Evolutionary conservation across 2,797 vertebrate species (phyloP), one percentile per base, ranked within the genome.

Genomic region (Rhadinocentrus ornatus): DNA sequence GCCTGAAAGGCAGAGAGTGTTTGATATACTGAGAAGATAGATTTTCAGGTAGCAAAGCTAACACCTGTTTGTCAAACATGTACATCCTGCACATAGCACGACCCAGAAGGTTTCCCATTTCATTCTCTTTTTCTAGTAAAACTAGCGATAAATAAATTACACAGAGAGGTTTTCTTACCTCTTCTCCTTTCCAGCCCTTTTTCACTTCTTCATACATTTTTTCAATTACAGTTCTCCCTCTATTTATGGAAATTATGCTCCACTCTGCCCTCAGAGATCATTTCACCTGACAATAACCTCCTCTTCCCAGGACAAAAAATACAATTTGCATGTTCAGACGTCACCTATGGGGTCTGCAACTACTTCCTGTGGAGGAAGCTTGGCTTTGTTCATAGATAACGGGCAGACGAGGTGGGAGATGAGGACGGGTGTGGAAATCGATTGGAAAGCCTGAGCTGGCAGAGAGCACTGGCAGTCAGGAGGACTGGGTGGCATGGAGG

Each of bases 391-490:
- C 63, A 34, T 31, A 62, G 32, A 37, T 63, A 70, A 68, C 37
- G 69, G 66, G 71, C 56, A 62, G 56, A 16, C 31, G 61, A 68
- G 74, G 53, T 56, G 39, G 59, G 32, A 72, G 85, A 77, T 26
- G 73, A 81, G 39, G 71, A 66, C 68, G 32, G 73, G 67, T 32
- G 71, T 52, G 20, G 71, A 66, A 79, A 85, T 84, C 70, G 80
- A 87, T 81, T 46, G 77, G 69, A 66, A 75, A 57, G 81, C 59
- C 50, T 57, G 77, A 67, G 80, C 62, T 69, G 65, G 77, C 73
- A 70, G 57, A 67, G n/a, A 7, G 53, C 39, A 15, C 9, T 67
- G 71, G 77, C 66, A 69, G 69, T 64, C 52, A n/a, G 64, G 29
- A 60, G 55, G 54, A 27, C 29, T 62, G 66, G 60, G 44, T 27